Percentiles rank a stretch among this genome's conserved stretches.
phyloP scores from a whole-genome alignment of 2,888 invertebrate genomes.

The Gnatocerus cornutus region DNA sequence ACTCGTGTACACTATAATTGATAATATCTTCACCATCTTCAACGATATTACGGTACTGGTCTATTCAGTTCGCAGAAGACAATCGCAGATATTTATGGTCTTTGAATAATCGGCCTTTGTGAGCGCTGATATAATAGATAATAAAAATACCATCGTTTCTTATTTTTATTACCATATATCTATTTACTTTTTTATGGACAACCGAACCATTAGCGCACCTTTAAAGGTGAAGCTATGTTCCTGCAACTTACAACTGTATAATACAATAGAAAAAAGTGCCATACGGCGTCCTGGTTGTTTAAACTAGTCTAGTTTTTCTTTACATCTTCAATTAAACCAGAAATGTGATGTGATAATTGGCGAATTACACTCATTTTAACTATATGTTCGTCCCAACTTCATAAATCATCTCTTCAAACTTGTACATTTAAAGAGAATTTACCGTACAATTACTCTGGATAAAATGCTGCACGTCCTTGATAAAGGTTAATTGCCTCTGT shows the following conservation, averaged over 20 bases:
- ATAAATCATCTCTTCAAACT: conserved; percentile 23
- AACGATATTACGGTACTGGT: conserved; percentile 39
- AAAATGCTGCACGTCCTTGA: conserved; percentile 30
- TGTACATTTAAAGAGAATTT: conserved; percentile 28
- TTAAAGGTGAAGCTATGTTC: conserved; percentile 17
- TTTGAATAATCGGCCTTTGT: conserved; percentile 52
- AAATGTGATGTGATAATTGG: conserved; percentile 31
- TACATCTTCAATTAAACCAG: conserved; percentile 26
- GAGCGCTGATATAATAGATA: conserved; percentile 46
- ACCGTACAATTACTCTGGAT: conserved; percentile 27
- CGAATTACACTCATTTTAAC: conserved; percentile 19
- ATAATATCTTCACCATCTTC: conserved; percentile 55
- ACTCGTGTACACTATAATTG: conserved; percentile 45
- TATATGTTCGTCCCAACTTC: conserved; percentile 21
- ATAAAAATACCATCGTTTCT: conserved; percentile 27
- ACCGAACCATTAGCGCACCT: conserved; percentile 16
- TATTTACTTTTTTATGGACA: conserved; percentile 12
- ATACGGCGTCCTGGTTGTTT: conserved; percentile 12
- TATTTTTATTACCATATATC: conserved; percentile 20
- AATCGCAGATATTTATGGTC: conserved; percentile 55
- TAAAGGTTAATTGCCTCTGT: conserved; percentile 30
- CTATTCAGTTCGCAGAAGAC: conserved; percentile 47
- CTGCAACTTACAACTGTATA: conserved; percentile 27
- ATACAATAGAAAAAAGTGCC: conserved; percentile 16
- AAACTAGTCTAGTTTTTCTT: conserved; percentile 18